Percentiles rank a stretch among this genome's conserved stretches.
Evolutionary conservation across 2,888 invertebrate genomes (phyloP).

Genomic region (Ectobius pallidus): DNA sequence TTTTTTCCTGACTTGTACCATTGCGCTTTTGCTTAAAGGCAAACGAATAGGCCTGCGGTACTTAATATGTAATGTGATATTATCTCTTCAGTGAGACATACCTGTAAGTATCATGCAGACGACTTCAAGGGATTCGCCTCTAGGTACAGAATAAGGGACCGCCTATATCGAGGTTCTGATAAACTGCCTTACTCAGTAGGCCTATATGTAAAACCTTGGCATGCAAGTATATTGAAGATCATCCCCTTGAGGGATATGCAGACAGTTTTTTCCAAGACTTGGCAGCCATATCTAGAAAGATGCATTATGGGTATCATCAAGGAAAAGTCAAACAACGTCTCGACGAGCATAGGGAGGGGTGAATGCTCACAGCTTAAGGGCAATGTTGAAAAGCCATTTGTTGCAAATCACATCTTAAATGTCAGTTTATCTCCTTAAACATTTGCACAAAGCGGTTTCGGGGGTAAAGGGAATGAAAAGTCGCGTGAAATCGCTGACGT

Average conservation of each 20-base stretch:
- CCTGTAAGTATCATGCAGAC: no score
- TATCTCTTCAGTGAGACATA: no score
- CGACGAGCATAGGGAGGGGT: not conserved
- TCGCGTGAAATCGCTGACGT: not conserved
- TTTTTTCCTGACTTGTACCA: no score
- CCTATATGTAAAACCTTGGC: no score
- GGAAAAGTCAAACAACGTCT: not conserved
- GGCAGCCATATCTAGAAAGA: not conserved
- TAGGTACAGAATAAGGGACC: no score
- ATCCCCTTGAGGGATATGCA: not conserved
- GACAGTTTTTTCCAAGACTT: not conserved
- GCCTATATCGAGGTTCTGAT: no score
- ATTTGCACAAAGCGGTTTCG: not conserved
- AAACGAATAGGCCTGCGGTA: no score
- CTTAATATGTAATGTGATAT: no score
- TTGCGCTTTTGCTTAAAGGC: no score
- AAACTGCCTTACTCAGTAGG: no score
- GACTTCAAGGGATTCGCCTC: no score
- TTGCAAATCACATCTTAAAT: conserved; percentile 14
- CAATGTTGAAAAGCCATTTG: conserved; percentile 6
- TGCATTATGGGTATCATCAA: conserved; percentile 14
- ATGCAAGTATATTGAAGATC: not conserved
- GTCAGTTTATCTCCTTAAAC: conserved; percentile 15
- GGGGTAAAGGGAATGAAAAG: not conserved
- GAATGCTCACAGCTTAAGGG: not conserved